Conservation (phyloP, 92 coral and sea anemone genomes). For the Bergia sp. region DNA sequence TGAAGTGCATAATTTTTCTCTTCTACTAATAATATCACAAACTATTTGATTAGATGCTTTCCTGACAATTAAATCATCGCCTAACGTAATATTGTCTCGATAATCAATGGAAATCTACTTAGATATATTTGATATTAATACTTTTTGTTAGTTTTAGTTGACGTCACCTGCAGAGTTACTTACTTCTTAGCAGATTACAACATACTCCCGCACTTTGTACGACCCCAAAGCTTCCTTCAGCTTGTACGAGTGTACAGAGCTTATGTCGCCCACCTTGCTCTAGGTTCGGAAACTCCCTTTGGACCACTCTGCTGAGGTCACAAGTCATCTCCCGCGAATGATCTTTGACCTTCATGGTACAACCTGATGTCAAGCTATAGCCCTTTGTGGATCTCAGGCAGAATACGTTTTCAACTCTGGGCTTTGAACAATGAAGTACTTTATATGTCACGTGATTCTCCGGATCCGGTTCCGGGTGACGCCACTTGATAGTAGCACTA, state of each 20-base stretch:
- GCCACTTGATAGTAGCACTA: conserved; percentile 12
- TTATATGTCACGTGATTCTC: conserved; percentile 21
- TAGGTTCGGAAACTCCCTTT: conserved; percentile 18
- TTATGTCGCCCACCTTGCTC: conserved; percentile 12
- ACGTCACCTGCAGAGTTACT: background rate
- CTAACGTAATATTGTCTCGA: too few species aligned
- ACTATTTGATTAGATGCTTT: too few species aligned
- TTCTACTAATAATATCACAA: too few species aligned
- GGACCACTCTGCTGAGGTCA: conserved; percentile 22
- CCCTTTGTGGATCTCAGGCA: conserved; percentile 18
- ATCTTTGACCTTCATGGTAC: conserved; percentile 26
- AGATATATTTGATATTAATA: too few species aligned
- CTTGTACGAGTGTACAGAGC: conserved; percentile 14
- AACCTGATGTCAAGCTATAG: conserved; percentile 18
- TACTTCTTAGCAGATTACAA: conserved; percentile 32
- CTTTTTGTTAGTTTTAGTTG: background rate
- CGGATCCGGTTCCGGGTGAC: conserved; percentile 3
- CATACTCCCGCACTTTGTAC: conserved; percentile 7
- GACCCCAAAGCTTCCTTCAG: conserved; percentile 11
- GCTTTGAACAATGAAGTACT: conserved; percentile 37
- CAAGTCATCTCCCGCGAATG: background rate
- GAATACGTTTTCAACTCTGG: conserved; percentile 22
- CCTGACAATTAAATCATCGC: too few species aligned
- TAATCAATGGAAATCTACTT: too few species aligned
- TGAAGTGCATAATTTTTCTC: too few species aligned